These are phyloP conservation scores for Grapholita molesta DNA, from an alignment of 1,140 invertebrate genomes.

Conservation along the genomic window DNA sequence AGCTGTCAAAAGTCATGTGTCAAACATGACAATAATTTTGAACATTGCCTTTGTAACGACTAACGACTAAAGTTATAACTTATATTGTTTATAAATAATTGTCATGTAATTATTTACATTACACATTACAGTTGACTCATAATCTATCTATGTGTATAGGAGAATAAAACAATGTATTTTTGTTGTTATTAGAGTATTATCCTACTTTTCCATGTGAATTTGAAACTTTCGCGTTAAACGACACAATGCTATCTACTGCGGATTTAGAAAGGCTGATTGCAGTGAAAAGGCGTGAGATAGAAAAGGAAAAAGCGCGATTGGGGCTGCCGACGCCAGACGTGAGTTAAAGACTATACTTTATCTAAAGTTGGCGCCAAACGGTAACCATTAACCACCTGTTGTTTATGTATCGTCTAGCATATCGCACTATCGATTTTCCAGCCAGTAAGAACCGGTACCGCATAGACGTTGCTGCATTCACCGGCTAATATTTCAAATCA, in stretches of 20 bases:
- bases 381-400: constrained; percentile 15
- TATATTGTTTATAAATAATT: neutral
- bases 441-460: constrained; percentile 2
- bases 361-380: constrained; percentile 27
- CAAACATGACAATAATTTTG: too few species aligned
- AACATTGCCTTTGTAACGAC: too few species aligned
- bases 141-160: neutral
- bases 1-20: too few species aligned
- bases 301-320: constrained; percentile 60
- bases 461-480: constrained; percentile 1
- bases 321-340: constrained; percentile 42
- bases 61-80: too few species aligned
- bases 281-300: constrained; percentile 63
- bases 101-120: neutral
- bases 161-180: neutral
- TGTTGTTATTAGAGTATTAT: constrained; percentile 25
- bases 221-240: constrained; percentile 18
- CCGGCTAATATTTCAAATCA: neutral
- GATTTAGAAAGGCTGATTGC: constrained; percentile 72
- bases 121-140: too few species aligned
- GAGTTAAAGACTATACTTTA: constrained; percentile 33
- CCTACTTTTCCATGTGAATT: constrained; percentile 48
- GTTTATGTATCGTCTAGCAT: constrained; percentile 8
- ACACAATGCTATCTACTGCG: constrained; percentile 59
- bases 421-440: constrained; percentile 16